These are phyloP conservation scores for Drosophila pectinifera DNA, from an alignment of 1,140 invertebrate genomes.

Conservation along the genomic window DNA sequence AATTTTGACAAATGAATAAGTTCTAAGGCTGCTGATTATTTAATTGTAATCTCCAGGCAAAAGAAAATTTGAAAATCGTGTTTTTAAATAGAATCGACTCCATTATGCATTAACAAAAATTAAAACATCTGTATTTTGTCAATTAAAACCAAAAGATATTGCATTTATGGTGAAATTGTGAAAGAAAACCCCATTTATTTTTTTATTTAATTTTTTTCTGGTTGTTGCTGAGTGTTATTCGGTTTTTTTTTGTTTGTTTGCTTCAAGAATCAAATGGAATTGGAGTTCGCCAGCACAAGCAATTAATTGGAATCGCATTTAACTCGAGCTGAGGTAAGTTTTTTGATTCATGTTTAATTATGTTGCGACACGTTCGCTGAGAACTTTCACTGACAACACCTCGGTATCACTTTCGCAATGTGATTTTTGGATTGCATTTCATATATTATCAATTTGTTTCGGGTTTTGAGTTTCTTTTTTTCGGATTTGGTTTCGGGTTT, in stretches of 20 bases:
- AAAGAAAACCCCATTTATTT: background rate
- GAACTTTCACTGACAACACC: constrained; percentile 33
- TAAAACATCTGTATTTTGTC: background rate
- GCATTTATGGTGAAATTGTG: constrained; percentile 8
- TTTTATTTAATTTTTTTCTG: background rate
- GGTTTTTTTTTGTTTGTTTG: constrained; percentile 4
- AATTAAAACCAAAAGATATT: background rate
- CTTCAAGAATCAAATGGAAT: constrained; percentile 39
- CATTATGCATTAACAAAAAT: no score
- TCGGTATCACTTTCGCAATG: constrained; percentile 3
- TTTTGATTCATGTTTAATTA: constrained; percentile 21
- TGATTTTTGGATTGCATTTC: constrained; percentile 20
- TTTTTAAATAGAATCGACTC: no score
- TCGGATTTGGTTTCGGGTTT: constrained; percentile 1
- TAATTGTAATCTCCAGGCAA: no score
- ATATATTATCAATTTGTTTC: constrained; percentile 27
- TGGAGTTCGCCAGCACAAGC: constrained; percentile 10
- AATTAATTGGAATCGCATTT: constrained; percentile 28
- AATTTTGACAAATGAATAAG: background rate
- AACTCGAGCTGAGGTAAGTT: constrained; percentile 26
- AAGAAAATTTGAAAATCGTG: no score
- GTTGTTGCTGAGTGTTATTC: constrained; percentile 8
- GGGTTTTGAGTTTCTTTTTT: constrained; percentile 20
- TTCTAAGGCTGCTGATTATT: background rate
- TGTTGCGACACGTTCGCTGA: constrained; percentile 39